Base-by-base conservation (phyloP, 1,140 invertebrate species). In the Diorhabda sublineata region DNA sequence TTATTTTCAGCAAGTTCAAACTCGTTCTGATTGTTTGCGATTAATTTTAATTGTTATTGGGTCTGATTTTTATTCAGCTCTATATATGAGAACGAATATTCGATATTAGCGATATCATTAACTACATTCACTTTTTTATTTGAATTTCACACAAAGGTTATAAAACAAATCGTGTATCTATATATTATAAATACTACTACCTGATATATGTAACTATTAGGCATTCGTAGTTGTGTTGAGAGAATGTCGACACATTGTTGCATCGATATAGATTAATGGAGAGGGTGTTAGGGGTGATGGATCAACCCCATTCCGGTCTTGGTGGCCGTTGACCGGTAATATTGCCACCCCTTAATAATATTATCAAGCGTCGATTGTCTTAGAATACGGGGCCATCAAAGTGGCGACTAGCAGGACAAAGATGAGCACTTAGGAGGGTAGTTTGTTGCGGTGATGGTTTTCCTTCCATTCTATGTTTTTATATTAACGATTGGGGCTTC, bases 391-490 rank as follows among this genome's bases (percentile, higher is more conserved):
- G 64, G 72, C 66, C 72, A 73, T 73, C 69, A 70, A 73, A 73
- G 66, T 69, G 72, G 69, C 72, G 68, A 69, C 68, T 69, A 69
- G n/a, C 72, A 64, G 65, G 67, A 64, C 64, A 60, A 47, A 69
- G 64, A 65, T 65, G 64, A 65, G 72, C 72, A 73, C 72, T 73
- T 73, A 73, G 70, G 71, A 69, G 72, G 69, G 72, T 70, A 69
- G 66, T 73, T 67, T 67, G 69, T 69, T 73, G 72, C 69, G 72
- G 69, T 68, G 67, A 73, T 71, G 71, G 67, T 66, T 76, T 76
- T 74, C 75, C 71, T 69, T 74, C 73, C 69, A 73, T 74, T 71
- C 66, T 61, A 70, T 69, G 70, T 74, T 76, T 76, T 76, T 76
- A 74, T 76, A 74, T 76, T 66, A 58, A 58, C 68, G 58, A 74